Base-by-base conservation (phyloP, 2,113 vertebrate species). In the Serinus canaria region DNA sequence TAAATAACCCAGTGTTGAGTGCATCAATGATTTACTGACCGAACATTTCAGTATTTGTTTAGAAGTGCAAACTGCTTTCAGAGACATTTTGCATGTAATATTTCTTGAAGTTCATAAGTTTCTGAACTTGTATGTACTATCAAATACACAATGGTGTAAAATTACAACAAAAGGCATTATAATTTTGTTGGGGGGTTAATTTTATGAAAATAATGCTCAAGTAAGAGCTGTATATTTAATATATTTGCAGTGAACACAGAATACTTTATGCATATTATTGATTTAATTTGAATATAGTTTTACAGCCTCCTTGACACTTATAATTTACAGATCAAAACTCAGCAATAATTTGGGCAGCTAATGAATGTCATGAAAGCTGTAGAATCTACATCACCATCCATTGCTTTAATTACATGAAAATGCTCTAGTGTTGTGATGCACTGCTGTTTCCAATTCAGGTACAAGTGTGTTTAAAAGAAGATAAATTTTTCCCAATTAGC, bases 261-360 rank as follows among this genome's bases (percentile, higher is more conserved):
- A 98, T 98, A 98, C 98, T 99, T 98, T 98, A 99, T 98, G 98
- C 98, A 99, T 98, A 98, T 98, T 99, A 98, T 98, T 98, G 98
- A 98, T 98, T 99, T 98, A 98, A 98, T 98, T 98, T 99, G 98
- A 99, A 99, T 99, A 99, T 99, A 98, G 98, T 99, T 99, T 98
- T 98, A 98, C 99, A 98, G 98, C 98, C 99, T 99, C 97, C 98
- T 99, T 98, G 98, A 99, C 98, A 98, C 98, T 97, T 99, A 98
- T 99, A 98, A 99, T 99, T 99, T 99, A 98, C 99, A 98, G 99
- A 99, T 98, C 98, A 98, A 98, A 99, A 98, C 98, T 99, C 99
- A 99, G 99, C 99, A 99, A 99, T 99, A 99, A 99, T 99, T 99
- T 99, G 98, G 99, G 99, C 99, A 99, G 99, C 99, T 99, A 99